Percentiles rank a stretch among this genome's conserved stretches.
Evolutionary conservation across 2,113 vertebrate genomes (phyloP).

Genomic region (Cebidichthys violaceus): DNA sequence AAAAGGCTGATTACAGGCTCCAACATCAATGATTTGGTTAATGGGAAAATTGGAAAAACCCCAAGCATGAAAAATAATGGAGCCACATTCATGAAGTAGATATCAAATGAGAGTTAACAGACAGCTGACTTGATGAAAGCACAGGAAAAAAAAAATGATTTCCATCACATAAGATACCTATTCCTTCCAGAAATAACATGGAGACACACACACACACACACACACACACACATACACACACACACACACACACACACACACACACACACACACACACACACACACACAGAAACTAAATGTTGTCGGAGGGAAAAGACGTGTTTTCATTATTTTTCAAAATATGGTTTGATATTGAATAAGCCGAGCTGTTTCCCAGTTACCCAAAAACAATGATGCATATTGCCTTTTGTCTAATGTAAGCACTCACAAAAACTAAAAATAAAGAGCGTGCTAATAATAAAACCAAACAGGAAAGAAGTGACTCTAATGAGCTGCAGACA

Average conservation of each 20-base stretch:
- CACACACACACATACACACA: no score
- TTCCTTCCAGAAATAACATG: no score
- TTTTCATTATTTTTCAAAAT: background rate
- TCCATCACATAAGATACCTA: background rate
- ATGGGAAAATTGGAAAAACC: background rate
- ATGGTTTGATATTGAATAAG: background rate
- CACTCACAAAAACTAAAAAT: background rate
- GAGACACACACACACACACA: no score
- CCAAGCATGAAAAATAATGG: background rate
- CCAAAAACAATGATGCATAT: background rate
- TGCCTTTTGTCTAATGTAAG: background rate
- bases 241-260: no score
- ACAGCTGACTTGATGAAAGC: background rate
- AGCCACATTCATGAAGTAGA: background rate
- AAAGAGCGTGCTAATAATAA: no score
- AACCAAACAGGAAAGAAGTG: background rate
- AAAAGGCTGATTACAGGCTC: conserved; percentile 34
- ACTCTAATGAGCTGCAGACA: background rate
- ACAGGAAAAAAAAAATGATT: background rate
- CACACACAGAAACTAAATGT: no score
- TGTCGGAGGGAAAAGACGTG: background rate
- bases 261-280: background rate
- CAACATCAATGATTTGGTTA: conserved; percentile 10
- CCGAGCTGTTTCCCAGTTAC: background rate
- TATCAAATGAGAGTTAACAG: background rate